A percentile compares a stretch with the other conserved stretches of the same genome.
These are phyloP conservation scores for Strix uralensis DNA, from an alignment of 2,113 vertebrate species.

Conservation along the genomic window DNA sequence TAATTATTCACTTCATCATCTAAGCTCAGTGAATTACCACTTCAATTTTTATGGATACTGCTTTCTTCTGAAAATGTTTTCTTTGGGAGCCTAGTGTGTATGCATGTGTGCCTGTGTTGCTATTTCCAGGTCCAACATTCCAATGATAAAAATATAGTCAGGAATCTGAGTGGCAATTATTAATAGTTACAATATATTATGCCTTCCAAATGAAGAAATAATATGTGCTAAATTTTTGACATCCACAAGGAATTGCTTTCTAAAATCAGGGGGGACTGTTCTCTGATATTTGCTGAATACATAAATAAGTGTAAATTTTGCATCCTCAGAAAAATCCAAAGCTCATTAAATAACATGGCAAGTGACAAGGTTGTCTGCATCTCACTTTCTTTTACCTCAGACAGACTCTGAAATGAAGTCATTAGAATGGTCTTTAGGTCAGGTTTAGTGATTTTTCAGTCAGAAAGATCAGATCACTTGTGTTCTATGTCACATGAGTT, in stretches of 20 bases:
- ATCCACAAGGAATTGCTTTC: background rate
- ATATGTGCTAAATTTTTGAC: background rate
- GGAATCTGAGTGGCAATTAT: background rate
- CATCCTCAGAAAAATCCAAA: background rate
- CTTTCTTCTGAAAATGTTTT: background rate
- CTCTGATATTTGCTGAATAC: background rate
- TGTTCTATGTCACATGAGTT: background rate
- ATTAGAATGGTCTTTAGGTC: background rate
- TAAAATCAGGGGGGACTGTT: accelerated
- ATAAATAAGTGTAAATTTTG: background rate
- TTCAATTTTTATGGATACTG: background rate
- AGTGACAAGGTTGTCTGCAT: background rate
- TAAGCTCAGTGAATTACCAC: background rate
- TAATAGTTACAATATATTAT: background rate
- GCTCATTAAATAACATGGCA: background rate
- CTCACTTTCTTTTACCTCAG: background rate
- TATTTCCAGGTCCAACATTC: constrained; percentile 27
- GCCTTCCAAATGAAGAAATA: background rate
- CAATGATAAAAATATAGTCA: constrained; percentile 15
- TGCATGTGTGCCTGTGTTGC: background rate
- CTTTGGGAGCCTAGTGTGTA: background rate
- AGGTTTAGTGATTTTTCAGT: background rate
- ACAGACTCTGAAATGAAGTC: background rate
- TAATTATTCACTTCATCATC: background rate
- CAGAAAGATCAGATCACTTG: background rate